These are phyloP conservation scores for Penaeus vannamei DNA, from an alignment of 1,140 invertebrate genomes.

Conservation along the genomic window DNA sequence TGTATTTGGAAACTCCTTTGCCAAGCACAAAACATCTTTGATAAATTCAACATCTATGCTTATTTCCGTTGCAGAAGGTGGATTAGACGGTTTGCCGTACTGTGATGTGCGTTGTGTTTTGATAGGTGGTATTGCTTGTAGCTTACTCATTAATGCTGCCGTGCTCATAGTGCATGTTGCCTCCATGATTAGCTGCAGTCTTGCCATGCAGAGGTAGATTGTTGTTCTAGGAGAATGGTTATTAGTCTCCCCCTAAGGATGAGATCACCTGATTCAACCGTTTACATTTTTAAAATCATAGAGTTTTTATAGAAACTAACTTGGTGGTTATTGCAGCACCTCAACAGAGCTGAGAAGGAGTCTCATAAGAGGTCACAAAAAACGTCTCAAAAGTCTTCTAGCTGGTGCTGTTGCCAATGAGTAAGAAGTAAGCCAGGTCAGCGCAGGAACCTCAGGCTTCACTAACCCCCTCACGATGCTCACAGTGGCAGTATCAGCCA, in stretches of 20 bases:
- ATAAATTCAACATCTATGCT: slow-evolving; percentile 48
- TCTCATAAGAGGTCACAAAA: slow-evolving; percentile 29
- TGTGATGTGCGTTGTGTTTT: slow-evolving; percentile 65
- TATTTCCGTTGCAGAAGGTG: slow-evolving; percentile 63
- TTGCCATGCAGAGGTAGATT: not conserved
- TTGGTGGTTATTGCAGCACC: slow-evolving; percentile 54
- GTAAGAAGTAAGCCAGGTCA: slow-evolving; percentile 56
- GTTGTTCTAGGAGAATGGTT: slow-evolving; percentile 16
- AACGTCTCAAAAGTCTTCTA: slow-evolving; percentile 44
- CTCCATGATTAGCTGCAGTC: slow-evolving; percentile 8
- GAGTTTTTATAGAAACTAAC: slow-evolving; percentile 47
- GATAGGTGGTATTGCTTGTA: slow-evolving; percentile 64
- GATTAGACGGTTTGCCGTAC: slow-evolving; percentile 60
- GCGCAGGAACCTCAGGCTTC: slow-evolving; percentile 38
- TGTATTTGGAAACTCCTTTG: no score
- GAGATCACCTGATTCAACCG: slow-evolving; percentile 31
- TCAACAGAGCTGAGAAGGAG: slow-evolving; percentile 44
- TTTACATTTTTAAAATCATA: not conserved
- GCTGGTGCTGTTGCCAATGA: slow-evolving; percentile 61
- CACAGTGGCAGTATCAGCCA: no score
- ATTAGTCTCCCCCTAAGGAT: slow-evolving; percentile 18
- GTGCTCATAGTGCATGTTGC: slow-evolving; percentile 56
- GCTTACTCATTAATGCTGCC: slow-evolving; percentile 45
- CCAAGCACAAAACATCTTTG: no score
- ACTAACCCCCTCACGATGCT: slow-evolving; percentile 8